Percentiles rank a stretch among this genome's conserved stretches.
Conservation (phyloP, 2,113 vertebrate genomes). For the Euleptes europaea region DNA sequence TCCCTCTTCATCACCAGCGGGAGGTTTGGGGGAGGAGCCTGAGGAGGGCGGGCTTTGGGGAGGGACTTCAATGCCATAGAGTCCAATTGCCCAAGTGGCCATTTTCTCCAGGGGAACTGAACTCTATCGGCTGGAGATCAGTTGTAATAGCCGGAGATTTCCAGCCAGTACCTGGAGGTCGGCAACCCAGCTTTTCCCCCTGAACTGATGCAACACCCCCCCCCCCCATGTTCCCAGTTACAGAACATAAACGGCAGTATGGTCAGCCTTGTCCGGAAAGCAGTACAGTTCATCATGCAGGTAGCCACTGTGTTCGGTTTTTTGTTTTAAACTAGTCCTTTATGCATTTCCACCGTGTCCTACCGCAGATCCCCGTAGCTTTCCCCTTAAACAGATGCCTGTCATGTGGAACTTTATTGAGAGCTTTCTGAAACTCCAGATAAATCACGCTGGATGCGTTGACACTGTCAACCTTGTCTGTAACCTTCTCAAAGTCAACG, state of each 20-base stretch:
- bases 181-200: too few species aligned
- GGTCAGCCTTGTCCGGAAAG: slow-evolving; percentile 48
- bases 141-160: too few species aligned
- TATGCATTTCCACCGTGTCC: slow-evolving; percentile 61
- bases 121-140: too few species aligned
- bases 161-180: too few species aligned
- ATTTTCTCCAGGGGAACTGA: too few species aligned
- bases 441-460: slow-evolving; percentile 74
- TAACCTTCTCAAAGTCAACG: slow-evolving; percentile 79
- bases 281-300: slow-evolving; percentile 40
- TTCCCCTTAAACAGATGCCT: slow-evolving; percentile 69
- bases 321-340: slow-evolving; percentile 61
- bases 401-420: slow-evolving; percentile 81
- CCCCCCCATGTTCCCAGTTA: too few species aligned
- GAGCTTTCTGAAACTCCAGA: slow-evolving; percentile 75
- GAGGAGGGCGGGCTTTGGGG: too few species aligned
- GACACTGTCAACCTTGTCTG: slow-evolving; percentile 73
- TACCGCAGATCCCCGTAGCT: slow-evolving; percentile 58
- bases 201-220: too few species aligned
- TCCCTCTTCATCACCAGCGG: too few species aligned
- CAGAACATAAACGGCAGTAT: slow-evolving; percentile 9
- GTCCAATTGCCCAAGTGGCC: too few species aligned
- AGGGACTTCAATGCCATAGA: too few species aligned
- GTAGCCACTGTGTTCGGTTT: slow-evolving; percentile 46
- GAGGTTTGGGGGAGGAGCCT: too few species aligned